Conservation (phyloP, 1,140 invertebrate species). For the Trachelipus rathkii region DNA sequence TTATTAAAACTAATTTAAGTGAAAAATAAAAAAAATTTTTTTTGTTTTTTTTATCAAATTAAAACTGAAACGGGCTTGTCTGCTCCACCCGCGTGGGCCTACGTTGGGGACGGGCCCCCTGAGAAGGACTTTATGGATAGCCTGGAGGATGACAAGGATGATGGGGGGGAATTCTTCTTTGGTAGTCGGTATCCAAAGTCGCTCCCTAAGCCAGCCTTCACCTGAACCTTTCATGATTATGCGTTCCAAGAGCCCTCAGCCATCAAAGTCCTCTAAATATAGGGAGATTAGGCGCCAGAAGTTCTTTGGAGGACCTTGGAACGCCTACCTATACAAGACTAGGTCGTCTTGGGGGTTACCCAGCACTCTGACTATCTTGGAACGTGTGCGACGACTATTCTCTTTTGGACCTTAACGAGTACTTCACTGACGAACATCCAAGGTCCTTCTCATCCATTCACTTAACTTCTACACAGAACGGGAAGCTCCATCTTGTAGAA, state of each 20-base stretch:
- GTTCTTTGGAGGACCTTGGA: slow-evolving; percentile 94
- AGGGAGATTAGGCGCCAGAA: slow-evolving; percentile 91
- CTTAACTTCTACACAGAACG: slow-evolving; percentile 97
- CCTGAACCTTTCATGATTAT: slow-evolving; percentile 94
- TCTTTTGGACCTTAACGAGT: slow-evolving; percentile 96
- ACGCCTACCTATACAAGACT: slow-evolving; percentile 90
- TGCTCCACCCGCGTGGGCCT: slow-evolving; percentile 30
- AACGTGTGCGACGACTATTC: slow-evolving; percentile 97
- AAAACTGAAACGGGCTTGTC: too few species aligned
- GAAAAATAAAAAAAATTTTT: too few species aligned
- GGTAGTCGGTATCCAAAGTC: slow-evolving; percentile 38
- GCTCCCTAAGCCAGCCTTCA: slow-evolving; percentile 75
- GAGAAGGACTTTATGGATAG: slow-evolving; percentile 38
- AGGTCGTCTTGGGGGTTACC: slow-evolving; percentile 84
- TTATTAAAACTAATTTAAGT: too few species aligned
- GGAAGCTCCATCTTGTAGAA: slow-evolving; percentile 96
- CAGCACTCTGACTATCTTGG: slow-evolving; percentile 91
- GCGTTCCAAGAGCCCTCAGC: slow-evolving; percentile 80
- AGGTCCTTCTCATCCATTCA: slow-evolving; percentile 94
- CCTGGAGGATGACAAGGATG: slow-evolving; percentile 38
- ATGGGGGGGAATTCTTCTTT: slow-evolving; percentile 23
- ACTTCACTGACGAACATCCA: slow-evolving; percentile 97
- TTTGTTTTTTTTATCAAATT: too few species aligned
- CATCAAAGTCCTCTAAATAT: slow-evolving; percentile 93
- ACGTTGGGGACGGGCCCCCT: slow-evolving; percentile 37